Conservation (phyloP, 2,113 vertebrate species). For the Platichthys flesus region DNA sequence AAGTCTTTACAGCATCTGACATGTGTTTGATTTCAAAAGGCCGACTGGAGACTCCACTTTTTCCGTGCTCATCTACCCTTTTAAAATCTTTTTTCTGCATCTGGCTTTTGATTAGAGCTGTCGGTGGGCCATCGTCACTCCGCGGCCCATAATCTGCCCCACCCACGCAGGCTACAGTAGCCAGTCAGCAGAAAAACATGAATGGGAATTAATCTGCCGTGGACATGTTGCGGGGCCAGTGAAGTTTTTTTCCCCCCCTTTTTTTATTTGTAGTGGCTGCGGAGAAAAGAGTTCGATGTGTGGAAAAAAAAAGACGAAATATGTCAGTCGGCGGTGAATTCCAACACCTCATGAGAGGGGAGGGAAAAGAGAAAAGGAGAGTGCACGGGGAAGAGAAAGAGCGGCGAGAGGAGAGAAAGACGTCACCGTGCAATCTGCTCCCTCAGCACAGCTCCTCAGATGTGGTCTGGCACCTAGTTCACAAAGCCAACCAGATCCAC, state of each 20-base stretch:
- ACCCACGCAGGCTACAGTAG: slow-evolving; percentile 49
- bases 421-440: slow-evolving; percentile 81
- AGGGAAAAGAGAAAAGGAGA: slow-evolving; percentile 23
- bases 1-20: slow-evolving; percentile 71
- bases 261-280: background rate
- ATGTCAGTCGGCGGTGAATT: slow-evolving; percentile 51
- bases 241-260: background rate
- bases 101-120: slow-evolving; percentile 53
- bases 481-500: slow-evolving; percentile 86
- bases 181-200: slow-evolving; percentile 52
- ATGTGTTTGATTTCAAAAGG: slow-evolving; percentile 71
- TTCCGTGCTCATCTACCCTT: slow-evolving; percentile 52
- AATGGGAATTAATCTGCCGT: slow-evolving; percentile 41
- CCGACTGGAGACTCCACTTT: slow-evolving; percentile 61
- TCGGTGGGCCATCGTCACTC: slow-evolving; percentile 50
- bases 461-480: slow-evolving; percentile 93
- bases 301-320: slow-evolving; percentile 22
- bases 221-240: slow-evolving; percentile 35
- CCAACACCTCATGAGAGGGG: slow-evolving; percentile 36
- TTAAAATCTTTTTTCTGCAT: slow-evolving; percentile 24
- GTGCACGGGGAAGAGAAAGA: slow-evolving; percentile 27
- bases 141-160: slow-evolving; percentile 22
- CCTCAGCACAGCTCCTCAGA: slow-evolving; percentile 86
- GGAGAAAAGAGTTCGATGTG: background rate
- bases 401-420: slow-evolving; percentile 64